A percentile compares a stretch with the other conserved stretches of the same genome.
These are phyloP conservation scores for Todiramphus saurophagus DNA, from an alignment of 2,113 vertebrate species.

Conservation along the genomic window DNA sequence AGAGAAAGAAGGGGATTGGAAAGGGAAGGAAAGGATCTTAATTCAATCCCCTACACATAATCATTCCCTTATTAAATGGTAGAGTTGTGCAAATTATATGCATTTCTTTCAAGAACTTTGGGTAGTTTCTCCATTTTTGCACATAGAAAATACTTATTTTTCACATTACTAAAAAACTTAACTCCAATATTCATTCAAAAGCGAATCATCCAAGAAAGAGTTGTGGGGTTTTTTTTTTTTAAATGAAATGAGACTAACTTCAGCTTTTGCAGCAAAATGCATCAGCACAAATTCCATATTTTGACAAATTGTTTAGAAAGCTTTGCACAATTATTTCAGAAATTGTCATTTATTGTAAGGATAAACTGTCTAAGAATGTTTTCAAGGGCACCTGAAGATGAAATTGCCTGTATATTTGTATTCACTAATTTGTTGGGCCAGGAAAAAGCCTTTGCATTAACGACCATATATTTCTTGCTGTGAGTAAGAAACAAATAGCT, in stretches of 20 bases:
- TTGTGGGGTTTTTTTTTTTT: not conserved
- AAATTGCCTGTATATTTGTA: not conserved
- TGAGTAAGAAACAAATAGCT: not conserved
- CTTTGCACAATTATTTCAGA: not conserved
- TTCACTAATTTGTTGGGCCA: not conserved
- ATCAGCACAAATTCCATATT: accelerated
- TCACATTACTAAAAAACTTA: not conserved
- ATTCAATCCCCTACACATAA: not conserved
- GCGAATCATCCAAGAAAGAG: not conserved
- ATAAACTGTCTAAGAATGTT: not conserved
- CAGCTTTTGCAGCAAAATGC: not conserved
- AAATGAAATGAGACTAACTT: not conserved
- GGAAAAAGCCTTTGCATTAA: not conserved
- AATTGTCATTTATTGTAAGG: not conserved
- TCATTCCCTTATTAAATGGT: not conserved
- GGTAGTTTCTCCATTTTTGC: not conserved
- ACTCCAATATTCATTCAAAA: not conserved
- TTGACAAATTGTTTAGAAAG: not conserved
- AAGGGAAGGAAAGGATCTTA: not conserved
- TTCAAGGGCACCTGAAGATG: not conserved
- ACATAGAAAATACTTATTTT: not conserved
- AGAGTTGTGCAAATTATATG: not conserved
- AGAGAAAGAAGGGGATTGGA: not conserved
- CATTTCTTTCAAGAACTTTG: not conserved
- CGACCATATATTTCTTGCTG: not conserved